Base-by-base conservation (phyloP, 2,888 invertebrate genomes). In the Protophormia terraenovae region DNA sequence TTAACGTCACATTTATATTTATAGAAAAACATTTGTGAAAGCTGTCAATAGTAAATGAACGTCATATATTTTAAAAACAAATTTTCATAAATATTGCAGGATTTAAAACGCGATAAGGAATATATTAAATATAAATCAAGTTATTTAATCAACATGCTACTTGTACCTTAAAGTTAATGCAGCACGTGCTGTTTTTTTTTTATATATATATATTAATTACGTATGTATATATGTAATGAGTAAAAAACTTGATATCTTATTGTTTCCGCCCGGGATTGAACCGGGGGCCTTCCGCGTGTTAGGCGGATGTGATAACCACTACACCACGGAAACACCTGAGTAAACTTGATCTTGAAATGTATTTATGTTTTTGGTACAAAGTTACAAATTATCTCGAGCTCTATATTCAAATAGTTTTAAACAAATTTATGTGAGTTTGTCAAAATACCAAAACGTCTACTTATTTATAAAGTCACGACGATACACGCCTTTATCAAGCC, bases 211-310 rank as follows among this genome's bases (percentile, higher is more conserved):
- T n/a, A n/a, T n/a, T n/a, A 5, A 24, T 19, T 12, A 53, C 27
- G 38, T 16, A 45, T 38, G 53, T 53, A 66, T 4, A 64, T 53
- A 32, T 29, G 45, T 12, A 38, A 3, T 14, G 29, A 7, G 22
- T 14, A 83, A 75, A 84, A 86, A 87, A 86, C 75, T 45, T 41
- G 58, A 7, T 19, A n/a, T 4, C 7, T 19, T 2, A n/a, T 14
- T 91, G 91, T 90, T 91, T 90, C 90, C 90, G 92, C 92, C 92
- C 92, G 93, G 92, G 92, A 91, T 92, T 91, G 93, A 93, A 93
- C 92, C 92, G 92, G 92, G 93, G 92, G 92, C 92, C 93, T 93
- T 92, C 92, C 91, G 93, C 93, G 92, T 93, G 93, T 93, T 91
- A 93, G 92, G 92, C 92, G 91, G 92, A 93, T 92, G 92, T 93